phyloP scores from a whole-genome alignment of 1,140 invertebrate genomes.

The Epicauta chinensis region DNA sequence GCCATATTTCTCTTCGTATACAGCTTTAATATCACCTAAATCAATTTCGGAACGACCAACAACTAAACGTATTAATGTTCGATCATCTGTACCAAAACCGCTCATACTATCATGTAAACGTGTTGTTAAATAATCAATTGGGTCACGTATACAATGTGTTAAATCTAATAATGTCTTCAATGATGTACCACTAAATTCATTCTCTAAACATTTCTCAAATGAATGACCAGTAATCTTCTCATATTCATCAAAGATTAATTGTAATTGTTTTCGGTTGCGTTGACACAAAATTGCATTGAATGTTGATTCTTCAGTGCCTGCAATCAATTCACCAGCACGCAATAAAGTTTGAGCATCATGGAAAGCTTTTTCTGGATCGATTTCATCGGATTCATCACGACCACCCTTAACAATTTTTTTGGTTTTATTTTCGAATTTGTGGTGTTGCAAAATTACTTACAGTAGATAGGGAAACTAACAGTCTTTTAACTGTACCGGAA shows the following conservation, averaged over 20 bases:
- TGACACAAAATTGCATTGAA: slow-evolving; percentile 60
- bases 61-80: slow-evolving; percentile 78
- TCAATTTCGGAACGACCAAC: slow-evolving; percentile 85
- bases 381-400: slow-evolving; percentile 36
- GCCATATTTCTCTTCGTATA: slow-evolving; percentile 72
- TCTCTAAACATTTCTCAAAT: slow-evolving; percentile 76
- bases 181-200: slow-evolving; percentile 87
- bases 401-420: slow-evolving; percentile 44
- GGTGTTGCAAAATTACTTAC: slow-evolving; percentile 42
- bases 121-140: slow-evolving; percentile 34
- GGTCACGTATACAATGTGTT: slow-evolving; percentile 32
- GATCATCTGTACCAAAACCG: slow-evolving; percentile 78
- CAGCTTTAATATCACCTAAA: slow-evolving; percentile 75
- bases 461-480: slow-evolving; percentile 68
- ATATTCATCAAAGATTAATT: slow-evolving; percentile 71
- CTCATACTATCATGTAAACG: slow-evolving; percentile 77
- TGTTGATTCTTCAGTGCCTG: slow-evolving; percentile 64
- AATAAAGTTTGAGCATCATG: slow-evolving; percentile 53
- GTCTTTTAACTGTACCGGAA: slow-evolving; percentile 78
- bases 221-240: slow-evolving; percentile 69
- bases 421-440: neutral
- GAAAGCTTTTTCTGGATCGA: slow-evolving; percentile 41
- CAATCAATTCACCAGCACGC: slow-evolving; percentile 51
- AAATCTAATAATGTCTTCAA: slow-evolving; percentile 70
- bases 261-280: slow-evolving; percentile 56